These are phyloP conservation scores for Pogonognathellus flavescens DNA, from an alignment of 1,140 invertebrate genomes.

Conservation along the genomic window DNA sequence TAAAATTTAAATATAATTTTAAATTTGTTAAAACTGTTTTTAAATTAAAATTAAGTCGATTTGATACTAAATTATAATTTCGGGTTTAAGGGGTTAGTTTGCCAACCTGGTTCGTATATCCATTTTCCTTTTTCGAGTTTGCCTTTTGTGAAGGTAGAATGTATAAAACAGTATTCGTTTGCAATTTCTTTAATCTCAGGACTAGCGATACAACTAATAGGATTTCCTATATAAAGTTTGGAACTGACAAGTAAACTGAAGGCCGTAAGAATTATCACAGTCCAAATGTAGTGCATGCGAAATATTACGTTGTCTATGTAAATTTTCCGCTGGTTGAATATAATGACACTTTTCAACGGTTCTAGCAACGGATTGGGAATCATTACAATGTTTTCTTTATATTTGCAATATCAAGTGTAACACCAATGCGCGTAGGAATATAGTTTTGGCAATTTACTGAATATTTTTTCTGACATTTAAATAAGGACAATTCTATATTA, in stretches of 20 bases:
- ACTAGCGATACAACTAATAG: slow-evolving; percentile 71
- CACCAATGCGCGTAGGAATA: no score
- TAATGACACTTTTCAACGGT: background rate
- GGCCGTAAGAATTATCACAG: slow-evolving; percentile 76
- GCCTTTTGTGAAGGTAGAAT: slow-evolving; percentile 38
- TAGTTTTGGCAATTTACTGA: no score
- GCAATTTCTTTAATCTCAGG: background rate
- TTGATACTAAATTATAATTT: no score
- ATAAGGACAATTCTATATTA: no score
- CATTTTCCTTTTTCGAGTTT: background rate
- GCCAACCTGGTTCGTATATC: background rate
- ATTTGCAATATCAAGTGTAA: background rate
- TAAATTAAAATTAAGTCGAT: no score
- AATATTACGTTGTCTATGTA: slow-evolving; percentile 73
- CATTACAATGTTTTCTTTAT: background rate
- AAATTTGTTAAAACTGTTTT: no score
- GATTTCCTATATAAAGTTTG: slow-evolving; percentile 76
- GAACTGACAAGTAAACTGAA: slow-evolving; percentile 77
- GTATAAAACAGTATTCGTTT: slow-evolving; percentile 36
- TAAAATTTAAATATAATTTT: no score
- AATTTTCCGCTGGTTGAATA: slow-evolving; percentile 64
- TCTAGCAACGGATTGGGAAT: background rate
- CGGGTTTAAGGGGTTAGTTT: no score
- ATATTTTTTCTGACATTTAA: no score
- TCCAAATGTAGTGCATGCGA: slow-evolving; percentile 80